Conservation (phyloP, 1,140 invertebrate species). For the Neotoxoptera formosana region DNA sequence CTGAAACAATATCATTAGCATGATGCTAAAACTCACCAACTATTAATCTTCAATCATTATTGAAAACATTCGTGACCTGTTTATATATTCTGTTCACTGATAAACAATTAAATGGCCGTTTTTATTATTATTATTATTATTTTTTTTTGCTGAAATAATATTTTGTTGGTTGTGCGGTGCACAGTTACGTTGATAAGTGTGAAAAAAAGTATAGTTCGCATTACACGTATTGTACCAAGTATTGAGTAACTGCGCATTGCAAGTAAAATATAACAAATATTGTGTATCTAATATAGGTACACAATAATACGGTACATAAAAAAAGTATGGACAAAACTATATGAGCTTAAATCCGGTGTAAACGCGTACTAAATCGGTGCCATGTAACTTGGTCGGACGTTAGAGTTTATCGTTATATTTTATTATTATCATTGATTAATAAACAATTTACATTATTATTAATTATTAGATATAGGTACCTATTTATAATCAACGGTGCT, state of each 20-base stretch:
- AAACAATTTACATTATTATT: too few relatives aligned
- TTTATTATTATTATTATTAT: not conserved
- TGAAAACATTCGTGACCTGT: not conserved
- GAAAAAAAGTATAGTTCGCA: not conserved
- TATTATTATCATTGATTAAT: too few relatives aligned
- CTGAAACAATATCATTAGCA: slow-evolving; percentile 16
- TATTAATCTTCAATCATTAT: slow-evolving; percentile 11
- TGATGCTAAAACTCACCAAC: not conserved
- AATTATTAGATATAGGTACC: too few relatives aligned
- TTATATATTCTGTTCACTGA: not conserved
- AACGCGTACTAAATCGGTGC: too few relatives aligned
- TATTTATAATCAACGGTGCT: too few relatives aligned
- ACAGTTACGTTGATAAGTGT: not conserved
- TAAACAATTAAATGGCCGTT: not conserved
- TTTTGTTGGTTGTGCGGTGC: not conserved
- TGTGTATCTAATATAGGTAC: too few relatives aligned
- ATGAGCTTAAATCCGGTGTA: too few relatives aligned
- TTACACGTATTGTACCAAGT: not conserved
- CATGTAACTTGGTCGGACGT: too few relatives aligned
- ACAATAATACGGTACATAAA: too few relatives aligned
- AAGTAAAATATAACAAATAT: too few relatives aligned
- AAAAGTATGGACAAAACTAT: too few relatives aligned
- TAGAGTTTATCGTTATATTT: too few relatives aligned
- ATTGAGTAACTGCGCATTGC: not conserved
- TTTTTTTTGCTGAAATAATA: not conserved